Base-by-base conservation (phyloP, 2,113 vertebrate species). In the Indri indri region DNA sequence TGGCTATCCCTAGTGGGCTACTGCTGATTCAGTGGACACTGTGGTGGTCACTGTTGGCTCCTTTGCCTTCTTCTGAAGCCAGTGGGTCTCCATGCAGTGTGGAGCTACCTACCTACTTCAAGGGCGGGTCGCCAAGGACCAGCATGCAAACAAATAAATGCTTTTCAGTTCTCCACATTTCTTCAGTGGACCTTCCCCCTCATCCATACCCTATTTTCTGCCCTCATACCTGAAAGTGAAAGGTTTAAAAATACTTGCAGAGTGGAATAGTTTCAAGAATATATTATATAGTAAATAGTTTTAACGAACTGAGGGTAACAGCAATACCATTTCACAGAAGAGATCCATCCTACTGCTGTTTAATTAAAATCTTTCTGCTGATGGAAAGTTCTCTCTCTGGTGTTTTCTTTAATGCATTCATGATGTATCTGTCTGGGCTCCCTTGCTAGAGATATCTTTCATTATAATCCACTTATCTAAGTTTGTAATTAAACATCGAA, bases 401-500 rank as follows among this genome's bases (percentile, higher is more conserved):
- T 98, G 98, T 98, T 99, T 98, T 98, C 97, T 97, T 98, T 98
- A 98, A 98, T 98, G 97, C 97, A 98, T 98, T 98, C 97, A 94
- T 98, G 98, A 98, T 98, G 97, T 98, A 98, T 99, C 98, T 98
- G 97, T 98, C 98, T 98, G 97, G 97, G 89, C 94, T 98, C 98
- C 98, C 97, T 98, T 98, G 97, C 97, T 98, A 98, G 96, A 98
- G 90, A 97, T 97, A 98, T 98, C 97, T 98, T 99, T 99, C 98
- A 98, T 99, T 99, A 98, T 98, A 99, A 99, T 98, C 98, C 97
- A 98, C 98, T 98, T 98, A 98, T 96, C 98, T 96, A 97, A 98
- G 96, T 98, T 99, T 98, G 97, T 99, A 99, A 99, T 99, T 99
- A 99, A 99, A 98, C 97, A 99, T 98, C 97, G 98, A 96, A 98